Evolutionary conservation across 2,113 vertebrate genomes (phyloP).

Genomic region (Ammospiza nelsoni): DNA sequence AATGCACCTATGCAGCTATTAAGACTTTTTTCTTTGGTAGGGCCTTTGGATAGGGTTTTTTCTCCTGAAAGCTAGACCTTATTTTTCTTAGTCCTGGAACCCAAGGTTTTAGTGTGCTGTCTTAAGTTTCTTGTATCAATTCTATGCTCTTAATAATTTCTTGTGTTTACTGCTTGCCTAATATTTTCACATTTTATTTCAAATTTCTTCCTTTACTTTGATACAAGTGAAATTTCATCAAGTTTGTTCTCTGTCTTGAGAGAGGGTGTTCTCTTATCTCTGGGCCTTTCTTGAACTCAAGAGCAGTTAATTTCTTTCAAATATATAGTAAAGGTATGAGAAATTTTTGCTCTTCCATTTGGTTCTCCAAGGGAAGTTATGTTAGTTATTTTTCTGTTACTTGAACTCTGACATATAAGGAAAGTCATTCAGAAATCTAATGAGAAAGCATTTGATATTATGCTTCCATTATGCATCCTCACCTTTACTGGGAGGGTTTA

Average conservation of each 20-base stretch:
- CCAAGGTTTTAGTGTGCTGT: background rate
- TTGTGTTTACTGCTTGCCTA: background rate
- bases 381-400: background rate
- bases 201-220: background rate
- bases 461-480: background rate
- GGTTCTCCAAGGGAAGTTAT: background rate
- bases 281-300: background rate
- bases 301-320: background rate
- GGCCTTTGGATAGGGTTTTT: background rate
- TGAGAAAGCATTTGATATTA: background rate
- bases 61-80: background rate
- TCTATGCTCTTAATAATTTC: background rate
- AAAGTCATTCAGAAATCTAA: background rate
- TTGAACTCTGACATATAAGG: background rate
- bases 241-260: background rate
- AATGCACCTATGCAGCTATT: background rate
- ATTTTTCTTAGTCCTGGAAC: background rate
- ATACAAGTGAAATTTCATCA: background rate
- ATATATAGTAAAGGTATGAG: background rate
- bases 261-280: background rate
- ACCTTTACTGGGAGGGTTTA: background rate
- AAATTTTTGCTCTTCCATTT: background rate
- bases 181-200: background rate
- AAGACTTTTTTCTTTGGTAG: background rate
- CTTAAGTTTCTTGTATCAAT: background rate